Percentiles rank a stretch among this genome's conserved stretches.
phyloP scores from a whole-genome alignment of 2,888 invertebrate genomes.

The Melinopterus prodromus region DNA sequence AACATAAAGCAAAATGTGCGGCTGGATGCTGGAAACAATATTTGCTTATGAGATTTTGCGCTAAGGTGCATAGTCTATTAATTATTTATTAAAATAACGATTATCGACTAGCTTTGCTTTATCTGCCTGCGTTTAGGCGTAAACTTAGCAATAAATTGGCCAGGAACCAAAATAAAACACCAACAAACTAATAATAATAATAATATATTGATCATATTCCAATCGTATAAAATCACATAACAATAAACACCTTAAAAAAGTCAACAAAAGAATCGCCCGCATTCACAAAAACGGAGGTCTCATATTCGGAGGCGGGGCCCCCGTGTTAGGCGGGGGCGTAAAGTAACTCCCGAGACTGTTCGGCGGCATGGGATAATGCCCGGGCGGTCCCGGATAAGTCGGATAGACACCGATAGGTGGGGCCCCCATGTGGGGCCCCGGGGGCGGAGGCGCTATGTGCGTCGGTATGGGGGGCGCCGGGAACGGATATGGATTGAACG shows the following conservation, averaged over 20 bases:
- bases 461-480: constrained; percentile 45
- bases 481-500: constrained; percentile 42
- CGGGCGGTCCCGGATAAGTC: neutral
- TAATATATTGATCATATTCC: neutral
- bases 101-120: too few species aligned
- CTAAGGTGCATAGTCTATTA: too few species aligned
- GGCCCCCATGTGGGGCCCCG: constrained; percentile 53
- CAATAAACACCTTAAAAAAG: neutral
- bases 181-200: neutral
- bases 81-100: too few species aligned
- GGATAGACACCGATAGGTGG: constrained; percentile 53
- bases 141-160: too few species aligned
- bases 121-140: too few species aligned
- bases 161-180: constrained; percentile 4
- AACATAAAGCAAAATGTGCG: too few species aligned
- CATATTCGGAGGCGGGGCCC: constrained; percentile 44
- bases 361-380: constrained; percentile 53
- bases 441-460: constrained; percentile 59
- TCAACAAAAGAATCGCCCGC: neutral
- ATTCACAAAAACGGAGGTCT: constrained; percentile 33
- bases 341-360: constrained; percentile 60
- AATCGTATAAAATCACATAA: neutral
- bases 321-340: constrained; percentile 52
- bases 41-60: too few species aligned
- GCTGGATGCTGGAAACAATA: too few species aligned